These are phyloP conservation scores for Drosophila serrata DNA, from an alignment of 1,140 invertebrate genomes.

Conservation along the genomic window DNA sequence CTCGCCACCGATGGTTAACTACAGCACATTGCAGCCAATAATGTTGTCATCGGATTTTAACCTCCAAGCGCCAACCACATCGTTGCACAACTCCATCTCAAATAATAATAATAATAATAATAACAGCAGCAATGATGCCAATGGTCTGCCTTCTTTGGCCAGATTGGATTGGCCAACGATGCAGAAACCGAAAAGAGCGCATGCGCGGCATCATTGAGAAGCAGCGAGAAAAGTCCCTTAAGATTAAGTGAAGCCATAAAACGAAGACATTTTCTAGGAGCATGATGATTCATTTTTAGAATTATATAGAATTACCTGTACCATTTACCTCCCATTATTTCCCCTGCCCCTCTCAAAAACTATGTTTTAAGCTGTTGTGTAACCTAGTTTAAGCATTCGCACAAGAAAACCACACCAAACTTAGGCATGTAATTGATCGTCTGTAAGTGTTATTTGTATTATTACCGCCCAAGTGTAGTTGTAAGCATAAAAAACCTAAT, in stretches of 20 bases:
- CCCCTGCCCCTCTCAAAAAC: not conserved
- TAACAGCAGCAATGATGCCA: constrained; percentile 29
- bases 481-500: constrained; percentile 43
- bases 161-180: constrained; percentile 49
- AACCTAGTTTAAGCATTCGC: constrained; percentile 39
- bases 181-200: constrained; percentile 53
- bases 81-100: constrained; percentile 34
- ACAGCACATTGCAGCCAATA: constrained; percentile 65
- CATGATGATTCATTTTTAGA: constrained; percentile 34
- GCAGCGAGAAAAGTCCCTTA: not conserved
- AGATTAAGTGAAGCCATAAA: constrained; percentile 39
- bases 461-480: constrained; percentile 41
- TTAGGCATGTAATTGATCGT: constrained; percentile 45
- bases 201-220: constrained; percentile 46
- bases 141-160: constrained; percentile 41
- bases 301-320: constrained; percentile 32
- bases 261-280: constrained; percentile 36
- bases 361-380: constrained; percentile 48
- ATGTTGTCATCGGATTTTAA: constrained; percentile 58
- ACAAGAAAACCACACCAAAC: constrained; percentile 40
- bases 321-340: constrained; percentile 16
- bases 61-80: constrained; percentile 55
- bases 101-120: constrained; percentile 32
- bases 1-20: constrained; percentile 60
- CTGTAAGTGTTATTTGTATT: constrained; percentile 62